These are phyloP conservation scores for Nymphalis polychloros DNA, from an alignment of 2,888 invertebrate genomes.

Conservation along the genomic window DNA sequence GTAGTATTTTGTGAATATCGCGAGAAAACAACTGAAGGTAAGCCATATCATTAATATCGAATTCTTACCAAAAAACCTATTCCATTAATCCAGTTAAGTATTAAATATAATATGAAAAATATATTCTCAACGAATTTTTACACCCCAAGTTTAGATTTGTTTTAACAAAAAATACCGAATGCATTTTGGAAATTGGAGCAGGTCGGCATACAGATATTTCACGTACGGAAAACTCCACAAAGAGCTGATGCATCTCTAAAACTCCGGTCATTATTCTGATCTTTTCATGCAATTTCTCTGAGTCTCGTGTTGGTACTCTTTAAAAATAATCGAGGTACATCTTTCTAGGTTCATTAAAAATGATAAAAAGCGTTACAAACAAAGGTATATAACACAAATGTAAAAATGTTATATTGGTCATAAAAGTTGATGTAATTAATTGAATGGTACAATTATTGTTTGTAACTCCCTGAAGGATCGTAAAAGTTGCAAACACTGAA, in stretches of 20 bases:
- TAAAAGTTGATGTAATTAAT: too few relatives aligned
- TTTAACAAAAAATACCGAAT: background rate
- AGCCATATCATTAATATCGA: too few relatives aligned
- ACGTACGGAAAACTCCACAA: background rate
- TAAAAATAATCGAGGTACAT: background rate
- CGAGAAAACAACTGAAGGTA: too few relatives aligned
- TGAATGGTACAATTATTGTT: too few relatives aligned
- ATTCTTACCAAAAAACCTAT: too few relatives aligned
- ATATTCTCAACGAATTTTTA: background rate
- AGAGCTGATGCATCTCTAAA: constrained; percentile 10
- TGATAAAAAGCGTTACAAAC: too few relatives aligned
- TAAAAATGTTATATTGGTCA: too few relatives aligned
- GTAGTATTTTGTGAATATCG: too few relatives aligned
- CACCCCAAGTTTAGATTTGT: background rate
- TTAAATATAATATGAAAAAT: background rate
- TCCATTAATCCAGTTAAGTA: too few relatives aligned
- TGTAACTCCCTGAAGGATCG: too few relatives aligned
- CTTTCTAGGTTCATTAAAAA: background rate
- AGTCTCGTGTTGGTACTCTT: constrained; percentile 12
- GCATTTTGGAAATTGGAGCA: constrained; percentile 10
- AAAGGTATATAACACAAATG: too few relatives aligned
- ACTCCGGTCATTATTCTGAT: constrained; percentile 16
- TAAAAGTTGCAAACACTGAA: too few relatives aligned
- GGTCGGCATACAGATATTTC: background rate
- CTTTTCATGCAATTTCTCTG: constrained; percentile 22